Evolutionary conservation across 37 sponge, comb jelly and placozoan species (phyloP).

Genomic region (Oopsacas minuta): DNA sequence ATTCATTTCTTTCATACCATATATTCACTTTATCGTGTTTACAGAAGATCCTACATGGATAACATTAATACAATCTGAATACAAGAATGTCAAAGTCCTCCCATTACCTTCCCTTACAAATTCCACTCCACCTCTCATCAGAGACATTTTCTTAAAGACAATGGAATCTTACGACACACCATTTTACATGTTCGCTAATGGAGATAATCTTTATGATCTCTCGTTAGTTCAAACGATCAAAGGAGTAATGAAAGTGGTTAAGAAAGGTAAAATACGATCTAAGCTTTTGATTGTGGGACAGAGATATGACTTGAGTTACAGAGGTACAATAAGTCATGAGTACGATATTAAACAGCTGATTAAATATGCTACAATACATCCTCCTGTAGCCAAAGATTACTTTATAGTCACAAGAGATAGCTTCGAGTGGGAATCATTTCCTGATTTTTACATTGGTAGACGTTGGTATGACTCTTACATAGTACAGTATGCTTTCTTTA

Average conservation of each 20-base stretch:
- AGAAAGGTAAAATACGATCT: background rate
- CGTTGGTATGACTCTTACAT: slow-evolving; percentile 5
- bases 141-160: background rate
- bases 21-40: background rate
- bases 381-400: background rate
- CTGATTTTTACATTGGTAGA: background rate
- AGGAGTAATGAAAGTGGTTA: background rate
- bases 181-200: slow-evolving; percentile 3
- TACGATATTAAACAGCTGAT: background rate
- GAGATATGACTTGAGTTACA: background rate
- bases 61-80: background rate
- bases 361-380: background rate
- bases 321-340: background rate
- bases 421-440: background rate
- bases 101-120: background rate
- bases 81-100: background rate
- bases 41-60: background rate
- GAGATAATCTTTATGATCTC: background rate
- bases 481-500: background rate
- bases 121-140: background rate
- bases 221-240: background rate
- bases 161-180: background rate
- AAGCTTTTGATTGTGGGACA: background rate
- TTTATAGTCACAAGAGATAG: background rate
- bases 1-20: background rate